Conservation (phyloP, 2,113 vertebrate species). For the Hippoglossus stenolepis region DNA sequence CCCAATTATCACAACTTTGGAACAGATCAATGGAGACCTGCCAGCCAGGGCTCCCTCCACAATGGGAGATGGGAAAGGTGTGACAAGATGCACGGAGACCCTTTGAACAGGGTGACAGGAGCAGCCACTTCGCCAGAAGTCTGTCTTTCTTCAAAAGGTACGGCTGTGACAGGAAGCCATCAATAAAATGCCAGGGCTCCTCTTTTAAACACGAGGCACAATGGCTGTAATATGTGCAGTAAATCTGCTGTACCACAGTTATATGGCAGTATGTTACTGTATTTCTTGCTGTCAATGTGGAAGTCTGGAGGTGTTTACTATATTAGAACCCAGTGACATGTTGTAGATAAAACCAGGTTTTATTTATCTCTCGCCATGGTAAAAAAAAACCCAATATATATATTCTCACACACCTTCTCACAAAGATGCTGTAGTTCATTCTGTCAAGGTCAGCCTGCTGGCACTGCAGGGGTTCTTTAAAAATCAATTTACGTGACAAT, state of each 20-base stretch:
- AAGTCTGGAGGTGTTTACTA: slow-evolving; percentile 16
- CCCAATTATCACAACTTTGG: slow-evolving; percentile 76
- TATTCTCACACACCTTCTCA: not conserved
- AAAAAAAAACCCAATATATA: not conserved
- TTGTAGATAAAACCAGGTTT: slow-evolving; percentile 24
- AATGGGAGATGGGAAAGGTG: slow-evolving; percentile 72
- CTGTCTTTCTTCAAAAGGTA: slow-evolving; percentile 61
- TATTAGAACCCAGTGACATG: slow-evolving; percentile 19
- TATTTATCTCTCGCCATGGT: not conserved
- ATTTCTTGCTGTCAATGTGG: slow-evolving; percentile 29
- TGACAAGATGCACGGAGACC: slow-evolving; percentile 71
- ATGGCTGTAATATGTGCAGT: slow-evolving; percentile 55
- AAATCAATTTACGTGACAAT: not conserved
- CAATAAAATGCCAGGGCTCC: slow-evolving; percentile 36
- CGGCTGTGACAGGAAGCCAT: slow-evolving; percentile 53
- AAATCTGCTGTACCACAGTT: slow-evolving; percentile 32
- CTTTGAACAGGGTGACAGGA: slow-evolving; percentile 72
- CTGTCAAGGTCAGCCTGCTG: slow-evolving; percentile 3
- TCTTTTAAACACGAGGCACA: slow-evolving; percentile 55
- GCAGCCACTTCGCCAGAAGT: slow-evolving; percentile 61
- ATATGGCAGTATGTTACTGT: slow-evolving; percentile 18
- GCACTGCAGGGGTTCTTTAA: not conserved
- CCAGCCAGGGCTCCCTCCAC: slow-evolving; percentile 65
- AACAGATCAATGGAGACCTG: slow-evolving; percentile 78
- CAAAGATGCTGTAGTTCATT: not conserved